phyloP scores from a whole-genome alignment of 2,797 vertebrate genomes.

The Characodon lateralis region DNA sequence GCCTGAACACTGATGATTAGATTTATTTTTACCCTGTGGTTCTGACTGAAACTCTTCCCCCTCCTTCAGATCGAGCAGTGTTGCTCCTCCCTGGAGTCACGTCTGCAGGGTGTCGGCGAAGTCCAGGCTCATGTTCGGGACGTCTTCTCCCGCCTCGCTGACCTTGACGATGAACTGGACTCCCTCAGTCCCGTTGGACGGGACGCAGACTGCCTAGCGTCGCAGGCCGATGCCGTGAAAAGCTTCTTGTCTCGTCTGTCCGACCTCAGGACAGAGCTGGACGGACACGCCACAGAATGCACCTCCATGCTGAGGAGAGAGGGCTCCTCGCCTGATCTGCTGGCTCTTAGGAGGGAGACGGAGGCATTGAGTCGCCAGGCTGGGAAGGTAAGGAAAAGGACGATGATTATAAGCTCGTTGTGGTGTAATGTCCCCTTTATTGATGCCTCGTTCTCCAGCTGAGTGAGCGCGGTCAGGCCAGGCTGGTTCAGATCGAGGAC shows the following conservation, averaged over 20 bases:
- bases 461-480: slow-evolving; percentile 86
- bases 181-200: slow-evolving; percentile 91
- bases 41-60: neutral
- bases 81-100: slow-evolving; percentile 88
- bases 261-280: slow-evolving; percentile 83
- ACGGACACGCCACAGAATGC: slow-evolving; percentile 86
- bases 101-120: slow-evolving; percentile 92
- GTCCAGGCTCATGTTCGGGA: slow-evolving; percentile 91
- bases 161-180: slow-evolving; percentile 95
- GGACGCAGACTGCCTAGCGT: slow-evolving; percentile 91
- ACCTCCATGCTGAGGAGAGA: slow-evolving; percentile 91
- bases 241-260: slow-evolving; percentile 86
- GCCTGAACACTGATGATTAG: no score
- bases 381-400: slow-evolving; percentile 77
- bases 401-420: no score
- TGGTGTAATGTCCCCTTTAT: neutral
- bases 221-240: slow-evolving; percentile 89
- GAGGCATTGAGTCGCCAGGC: slow-evolving; percentile 94
- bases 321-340: slow-evolving; percentile 91
- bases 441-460: slow-evolving; percentile 45
- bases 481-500: slow-evolving; percentile 87
- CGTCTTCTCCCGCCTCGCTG: slow-evolving; percentile 92
- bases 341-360: slow-evolving; percentile 91
- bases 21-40: no score
- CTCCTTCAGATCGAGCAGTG: slow-evolving; percentile 81